Percentiles rank a stretch among this genome's conserved stretches.
Evolutionary conservation across 2,888 invertebrate genomes (phyloP).

Genomic region (Mesoligia furuncula): DNA sequence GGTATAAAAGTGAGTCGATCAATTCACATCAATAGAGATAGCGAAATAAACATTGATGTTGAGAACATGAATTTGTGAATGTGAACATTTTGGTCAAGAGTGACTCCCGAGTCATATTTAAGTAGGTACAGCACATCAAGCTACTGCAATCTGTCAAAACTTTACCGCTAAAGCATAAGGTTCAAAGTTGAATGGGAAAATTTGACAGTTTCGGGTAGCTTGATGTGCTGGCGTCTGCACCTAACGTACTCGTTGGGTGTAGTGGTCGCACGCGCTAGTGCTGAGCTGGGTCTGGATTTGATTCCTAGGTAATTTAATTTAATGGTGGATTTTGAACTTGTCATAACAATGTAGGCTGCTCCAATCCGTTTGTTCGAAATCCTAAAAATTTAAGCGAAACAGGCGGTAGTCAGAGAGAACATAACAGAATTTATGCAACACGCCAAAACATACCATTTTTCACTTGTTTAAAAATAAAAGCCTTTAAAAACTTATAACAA

Average conservation of each 20-base stretch:
- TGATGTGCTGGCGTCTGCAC: too few relatives aligned
- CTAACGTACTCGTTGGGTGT: not conserved
- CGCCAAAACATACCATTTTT: slow-evolving; percentile 58
- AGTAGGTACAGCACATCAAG: not conserved
- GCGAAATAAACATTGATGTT: not conserved
- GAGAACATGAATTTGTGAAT: not conserved
- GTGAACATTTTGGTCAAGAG: not conserved
- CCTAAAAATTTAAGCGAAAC: slow-evolving; percentile 8
- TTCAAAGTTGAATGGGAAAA: too few relatives aligned
- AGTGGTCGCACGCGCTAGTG: not conserved
- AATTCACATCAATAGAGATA: slow-evolving; percentile 27
- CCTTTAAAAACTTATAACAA: slow-evolving; percentile 56
- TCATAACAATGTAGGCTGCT: not conserved
- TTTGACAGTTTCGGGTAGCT: too few relatives aligned
- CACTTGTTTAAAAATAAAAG: slow-evolving; percentile 55
- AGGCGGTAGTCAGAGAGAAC: slow-evolving; percentile 19
- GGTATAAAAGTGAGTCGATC: not conserved
- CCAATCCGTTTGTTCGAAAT: not conserved
- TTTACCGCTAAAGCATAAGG: too few relatives aligned
- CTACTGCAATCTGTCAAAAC: too few relatives aligned
- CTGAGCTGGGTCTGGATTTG: not conserved
- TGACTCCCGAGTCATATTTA: not conserved
- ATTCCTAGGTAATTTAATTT: not conserved
- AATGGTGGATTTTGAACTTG: not conserved
- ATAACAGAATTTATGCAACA: slow-evolving; percentile 51